Evolutionary conservation across 2,888 invertebrate species (phyloP).

Genomic region (Caenorhabditis afra): DNA sequence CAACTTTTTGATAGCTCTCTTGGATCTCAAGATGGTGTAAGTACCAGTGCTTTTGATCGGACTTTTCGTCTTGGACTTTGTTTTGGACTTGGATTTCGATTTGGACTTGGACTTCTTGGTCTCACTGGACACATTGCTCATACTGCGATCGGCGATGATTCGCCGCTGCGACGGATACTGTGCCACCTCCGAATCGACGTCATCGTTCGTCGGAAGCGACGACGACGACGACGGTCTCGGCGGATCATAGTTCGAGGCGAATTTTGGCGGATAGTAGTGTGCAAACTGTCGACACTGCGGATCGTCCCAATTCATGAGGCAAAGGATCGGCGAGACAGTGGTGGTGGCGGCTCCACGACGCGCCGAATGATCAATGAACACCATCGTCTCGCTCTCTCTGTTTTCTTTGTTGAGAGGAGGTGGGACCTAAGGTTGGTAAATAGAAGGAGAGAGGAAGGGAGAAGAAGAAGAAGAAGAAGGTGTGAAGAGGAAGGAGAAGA

Average conservation of each 20-base stretch:
- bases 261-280: conserved; percentile 72
- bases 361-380: conserved; percentile 33
- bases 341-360: conserved; percentile 57
- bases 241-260: conserved; percentile 68
- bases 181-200: too few relatives aligned
- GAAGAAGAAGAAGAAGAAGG: neutral
- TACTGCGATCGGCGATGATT: conserved; percentile 46
- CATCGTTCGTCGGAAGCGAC: conserved; percentile 13
- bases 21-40: too few relatives aligned
- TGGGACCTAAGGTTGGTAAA: conserved; percentile 9
- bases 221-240: conserved; percentile 14
- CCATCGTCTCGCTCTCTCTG: too few relatives aligned
- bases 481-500: neutral
- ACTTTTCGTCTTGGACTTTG: too few relatives aligned
- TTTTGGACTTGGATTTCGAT: too few relatives aligned
- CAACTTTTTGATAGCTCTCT: too few relatives aligned
- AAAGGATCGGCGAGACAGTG: conserved; percentile 76
- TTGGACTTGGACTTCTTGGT: too few relatives aligned
- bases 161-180: conserved; percentile 42
- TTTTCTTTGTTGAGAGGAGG: neutral
- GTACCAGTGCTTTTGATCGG: too few relatives aligned
- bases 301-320: conserved; percentile 78
- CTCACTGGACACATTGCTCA: conserved; percentile 42
- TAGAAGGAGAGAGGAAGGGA: conserved; percentile 13
- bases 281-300: conserved; percentile 75